Conservation (phyloP, 2,888 invertebrate species). For the Sturmia bella region DNA sequence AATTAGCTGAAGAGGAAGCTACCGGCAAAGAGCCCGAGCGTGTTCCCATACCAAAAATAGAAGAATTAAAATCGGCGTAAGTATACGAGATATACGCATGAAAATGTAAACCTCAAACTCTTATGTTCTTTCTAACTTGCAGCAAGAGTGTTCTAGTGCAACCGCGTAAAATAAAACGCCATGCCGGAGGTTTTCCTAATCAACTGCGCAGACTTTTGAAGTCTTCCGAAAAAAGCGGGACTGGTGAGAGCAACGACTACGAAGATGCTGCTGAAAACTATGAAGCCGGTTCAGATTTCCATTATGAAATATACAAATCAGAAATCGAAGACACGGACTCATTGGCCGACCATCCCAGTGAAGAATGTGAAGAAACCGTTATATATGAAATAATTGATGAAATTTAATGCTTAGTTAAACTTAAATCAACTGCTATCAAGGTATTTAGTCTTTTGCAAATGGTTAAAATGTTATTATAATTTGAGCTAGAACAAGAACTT, state of each 20-base stretch:
- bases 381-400: conserved; percentile 72
- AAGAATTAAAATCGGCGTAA: conserved; percentile 79
- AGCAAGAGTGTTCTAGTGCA: conserved; percentile 64
- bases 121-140: conserved; percentile 3
- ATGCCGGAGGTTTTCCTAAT: conserved; percentile 51
- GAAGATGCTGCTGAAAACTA: conserved; percentile 37
- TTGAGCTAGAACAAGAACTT: too few relatives aligned
- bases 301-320: conserved; percentile 50
- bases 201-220: conserved; percentile 56
- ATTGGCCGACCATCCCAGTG: conserved; percentile 38
- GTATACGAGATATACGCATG: conserved; percentile 41
- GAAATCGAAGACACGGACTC: conserved; percentile 44
- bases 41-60: conserved; percentile 78
- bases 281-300: conserved; percentile 30
- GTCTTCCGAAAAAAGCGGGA: conserved; percentile 55
- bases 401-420: conserved; percentile 47
- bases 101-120: too few relatives aligned
- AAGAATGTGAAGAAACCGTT: conserved; percentile 70
- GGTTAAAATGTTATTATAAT: not conserved
- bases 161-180: conserved; percentile 64
- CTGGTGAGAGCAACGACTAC: conserved; percentile 32
- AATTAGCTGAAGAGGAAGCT: conserved; percentile 80
- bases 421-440: not conserved
- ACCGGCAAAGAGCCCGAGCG: conserved; percentile 75
- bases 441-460: not conserved